A percentile compares a stretch with the other conserved stretches of the same genome.
Conservation (phyloP, 2,888 invertebrate species). For the Conops quadrifasciatus region DNA sequence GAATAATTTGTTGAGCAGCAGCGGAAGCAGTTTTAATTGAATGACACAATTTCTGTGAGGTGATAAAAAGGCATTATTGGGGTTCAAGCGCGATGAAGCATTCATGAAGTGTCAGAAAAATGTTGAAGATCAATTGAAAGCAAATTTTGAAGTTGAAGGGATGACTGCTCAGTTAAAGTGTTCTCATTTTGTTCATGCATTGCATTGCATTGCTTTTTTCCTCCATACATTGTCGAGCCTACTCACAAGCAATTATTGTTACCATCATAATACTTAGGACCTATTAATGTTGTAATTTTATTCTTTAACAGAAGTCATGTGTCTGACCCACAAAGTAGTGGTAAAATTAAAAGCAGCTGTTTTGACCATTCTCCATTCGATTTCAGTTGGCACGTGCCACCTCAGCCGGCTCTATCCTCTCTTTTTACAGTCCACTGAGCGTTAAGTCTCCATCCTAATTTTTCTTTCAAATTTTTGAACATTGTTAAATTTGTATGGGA, state of each 20-base stretch:
- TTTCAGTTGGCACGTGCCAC: constrained; percentile 20
- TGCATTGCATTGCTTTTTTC: no score
- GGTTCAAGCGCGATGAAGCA: no score
- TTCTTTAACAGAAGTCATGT: not conserved
- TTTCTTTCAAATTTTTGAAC: not conserved
- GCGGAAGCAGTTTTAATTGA: constrained; percentile 28
- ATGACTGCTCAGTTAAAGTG: no score
- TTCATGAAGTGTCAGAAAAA: no score
- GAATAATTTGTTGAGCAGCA: not conserved
- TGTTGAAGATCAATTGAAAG: no score
- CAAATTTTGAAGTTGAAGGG: no score
- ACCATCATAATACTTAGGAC: not conserved
- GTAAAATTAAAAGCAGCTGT: constrained; percentile 8
- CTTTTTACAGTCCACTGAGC: not conserved
- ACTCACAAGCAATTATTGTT: no score
- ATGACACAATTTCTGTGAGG: not conserved
- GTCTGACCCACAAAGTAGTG: not conserved
- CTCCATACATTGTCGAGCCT: no score
- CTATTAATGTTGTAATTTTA: not conserved
- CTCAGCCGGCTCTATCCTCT: not conserved
- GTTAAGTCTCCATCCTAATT: not conserved
- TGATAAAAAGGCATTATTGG: no score
- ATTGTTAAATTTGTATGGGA: not conserved
- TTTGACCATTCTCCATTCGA: not conserved
- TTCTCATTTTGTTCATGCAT: no score